These are phyloP conservation scores for Muscicapa comitata DNA, from an alignment of 2,797 vertebrate genomes.

Conservation along the genomic window DNA sequence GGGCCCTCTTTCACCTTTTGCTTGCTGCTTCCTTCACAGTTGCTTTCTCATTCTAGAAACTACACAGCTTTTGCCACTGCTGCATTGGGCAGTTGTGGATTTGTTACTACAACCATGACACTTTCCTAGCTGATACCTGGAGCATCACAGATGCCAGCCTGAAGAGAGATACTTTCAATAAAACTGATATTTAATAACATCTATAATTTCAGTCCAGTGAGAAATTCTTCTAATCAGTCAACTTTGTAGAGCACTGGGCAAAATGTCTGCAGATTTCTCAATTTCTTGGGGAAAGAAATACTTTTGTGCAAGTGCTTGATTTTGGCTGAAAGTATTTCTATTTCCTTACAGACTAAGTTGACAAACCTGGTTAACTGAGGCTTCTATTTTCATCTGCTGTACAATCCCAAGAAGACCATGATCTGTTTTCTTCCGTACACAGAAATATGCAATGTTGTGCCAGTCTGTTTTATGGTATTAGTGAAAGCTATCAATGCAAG, in stretches of 20 bases:
- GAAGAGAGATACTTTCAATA: background rate
- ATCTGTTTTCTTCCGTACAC: background rate
- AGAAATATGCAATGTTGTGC: background rate
- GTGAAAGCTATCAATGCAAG: background rate
- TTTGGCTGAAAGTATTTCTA: background rate
- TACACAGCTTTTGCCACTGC: background rate
- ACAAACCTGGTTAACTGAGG: background rate
- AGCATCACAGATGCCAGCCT: background rate
- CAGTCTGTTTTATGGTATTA: background rate
- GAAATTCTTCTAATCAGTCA: background rate
- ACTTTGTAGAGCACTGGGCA: background rate
- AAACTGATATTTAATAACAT: background rate
- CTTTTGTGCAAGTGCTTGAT: background rate
- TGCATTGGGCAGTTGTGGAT: background rate
- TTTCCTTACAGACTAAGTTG: background rate
- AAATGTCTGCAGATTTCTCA: background rate
- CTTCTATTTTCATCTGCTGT: constrained; percentile 1
- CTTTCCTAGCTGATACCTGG: background rate
- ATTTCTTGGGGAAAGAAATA: background rate
- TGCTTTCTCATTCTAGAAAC: background rate
- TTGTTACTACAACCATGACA: background rate
- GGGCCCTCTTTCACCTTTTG: background rate
- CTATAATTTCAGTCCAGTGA: background rate
- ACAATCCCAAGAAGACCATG: background rate
- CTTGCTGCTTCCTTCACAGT: background rate